phyloP scores from a whole-genome alignment of 2,113 vertebrate species.

The Piprites chloris region DNA sequence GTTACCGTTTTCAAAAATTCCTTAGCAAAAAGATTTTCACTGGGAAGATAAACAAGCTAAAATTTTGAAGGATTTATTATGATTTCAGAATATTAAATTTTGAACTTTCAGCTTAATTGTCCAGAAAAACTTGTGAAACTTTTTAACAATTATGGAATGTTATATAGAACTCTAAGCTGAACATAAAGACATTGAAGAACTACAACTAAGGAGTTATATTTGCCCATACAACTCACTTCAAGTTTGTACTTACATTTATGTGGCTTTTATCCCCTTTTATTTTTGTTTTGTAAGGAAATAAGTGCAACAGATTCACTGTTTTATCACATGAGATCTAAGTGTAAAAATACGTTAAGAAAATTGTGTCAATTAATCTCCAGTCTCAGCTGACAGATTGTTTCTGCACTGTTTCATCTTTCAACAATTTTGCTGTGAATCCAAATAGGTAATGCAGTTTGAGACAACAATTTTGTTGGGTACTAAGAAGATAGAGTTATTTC shows the following conservation, averaged over 20 bases:
- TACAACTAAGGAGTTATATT: not conserved
- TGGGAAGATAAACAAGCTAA: not conserved
- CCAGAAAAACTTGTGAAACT: not conserved
- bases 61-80: not conserved
- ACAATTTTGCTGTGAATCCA: constrained; percentile 8
- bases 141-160: not conserved
- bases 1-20: not conserved
- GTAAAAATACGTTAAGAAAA: not conserved
- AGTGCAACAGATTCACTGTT: not conserved
- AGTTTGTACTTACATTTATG: not conserved
- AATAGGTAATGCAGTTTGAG: not conserved
- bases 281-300: not conserved
- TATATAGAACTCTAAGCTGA: not conserved
- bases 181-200: not conserved
- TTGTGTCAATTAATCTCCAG: not conserved
- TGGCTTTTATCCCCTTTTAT: not conserved
- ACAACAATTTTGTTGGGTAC: not conserved
- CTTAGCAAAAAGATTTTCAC: not conserved
- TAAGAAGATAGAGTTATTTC: not conserved
- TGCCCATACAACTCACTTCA: not conserved
- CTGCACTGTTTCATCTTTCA: not conserved
- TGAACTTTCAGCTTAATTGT: not conserved
- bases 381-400: not conserved
- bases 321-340: not conserved
- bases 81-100: not conserved